phyloP scores from a whole-genome alignment of 2,888 invertebrate species.

The Pheosia tremula region DNA sequence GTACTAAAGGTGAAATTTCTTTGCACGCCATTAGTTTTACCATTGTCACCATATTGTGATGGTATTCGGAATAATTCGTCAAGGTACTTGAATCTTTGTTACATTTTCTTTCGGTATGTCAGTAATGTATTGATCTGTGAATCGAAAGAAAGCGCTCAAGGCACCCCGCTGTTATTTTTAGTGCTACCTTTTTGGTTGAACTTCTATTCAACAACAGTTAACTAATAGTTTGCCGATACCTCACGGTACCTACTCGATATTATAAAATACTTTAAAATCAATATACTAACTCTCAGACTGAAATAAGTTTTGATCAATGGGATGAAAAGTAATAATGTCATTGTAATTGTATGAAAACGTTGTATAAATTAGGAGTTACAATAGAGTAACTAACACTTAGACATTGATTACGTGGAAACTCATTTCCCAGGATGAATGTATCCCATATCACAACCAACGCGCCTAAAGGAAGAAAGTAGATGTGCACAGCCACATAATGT shows the following conservation, averaged over 20 bases:
- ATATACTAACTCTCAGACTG: no score
- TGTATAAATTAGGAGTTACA: no score
- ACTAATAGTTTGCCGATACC: not conserved
- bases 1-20: conserved; percentile 4
- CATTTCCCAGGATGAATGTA: no score
- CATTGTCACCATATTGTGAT: conserved; percentile 34
- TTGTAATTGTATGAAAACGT: no score
- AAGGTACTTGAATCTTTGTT: conserved; percentile 62
- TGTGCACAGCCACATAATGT: no score
- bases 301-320: no score
- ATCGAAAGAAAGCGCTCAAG: conserved; percentile 15
- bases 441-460: no score
- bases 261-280: no score
- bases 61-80: conserved; percentile 68
- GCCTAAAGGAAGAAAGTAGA: no score
- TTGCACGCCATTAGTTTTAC: conserved; percentile 6
- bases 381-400: no score
- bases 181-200: not conserved
- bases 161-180: conserved; percentile 30
- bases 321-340: no score
- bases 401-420: no score
- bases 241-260: not conserved
- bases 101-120: conserved; percentile 41
- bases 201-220: not conserved
- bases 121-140: conserved; percentile 46